Base-by-base conservation (phyloP, 2,113 vertebrate species). In the Platysternon megacephalum region DNA sequence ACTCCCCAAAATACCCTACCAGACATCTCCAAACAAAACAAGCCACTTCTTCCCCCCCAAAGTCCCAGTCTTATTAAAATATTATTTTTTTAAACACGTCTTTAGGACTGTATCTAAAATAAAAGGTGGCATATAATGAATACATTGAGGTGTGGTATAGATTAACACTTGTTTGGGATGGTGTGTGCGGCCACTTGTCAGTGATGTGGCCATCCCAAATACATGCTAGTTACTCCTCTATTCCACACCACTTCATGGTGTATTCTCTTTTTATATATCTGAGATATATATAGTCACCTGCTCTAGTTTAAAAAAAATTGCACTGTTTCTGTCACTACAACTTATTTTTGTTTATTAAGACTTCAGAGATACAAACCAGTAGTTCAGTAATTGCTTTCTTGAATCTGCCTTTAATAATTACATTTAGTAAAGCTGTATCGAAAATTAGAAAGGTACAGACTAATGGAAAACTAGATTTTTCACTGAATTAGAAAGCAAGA, bases 391-490 rank as follows among this genome's bases (percentile, higher is more conserved):
- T 99, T 99, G 99, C 99, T 99, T 99, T 99, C 99, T 99, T 99
- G 99, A 99, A 99, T 99, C 99, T 99, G 99, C 99, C 99, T 98
- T 99, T 99, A 99, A 99, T 99, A 99, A 99, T 99, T 99, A 99
- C 99, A 99, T 99, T 98, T 99, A 99, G 98, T 98, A 99, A 98
- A 98, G 98, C 98, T 98, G 96, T 98, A 98, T 98, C 35, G 98
- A 98, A 98, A 98, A 99, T 99, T 98, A 99, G 98, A 98, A 98
- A 98, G 98, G 98, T 99, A 99, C 98, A 99, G 99, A 99, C 99
- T 99, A 99, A 99, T 99, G 99, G 99, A 99, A 99, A 99, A 99
- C 99, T 99, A 99, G 99, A 99, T 99, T 99, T 99, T 99, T 99
- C 99, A 99, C 99, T 99, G 99, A 99, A 99, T 99, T 99, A 99